Evolutionary conservation across 2,113 vertebrate species (phyloP).

Genomic region (Malurus melanocephalus): DNA sequence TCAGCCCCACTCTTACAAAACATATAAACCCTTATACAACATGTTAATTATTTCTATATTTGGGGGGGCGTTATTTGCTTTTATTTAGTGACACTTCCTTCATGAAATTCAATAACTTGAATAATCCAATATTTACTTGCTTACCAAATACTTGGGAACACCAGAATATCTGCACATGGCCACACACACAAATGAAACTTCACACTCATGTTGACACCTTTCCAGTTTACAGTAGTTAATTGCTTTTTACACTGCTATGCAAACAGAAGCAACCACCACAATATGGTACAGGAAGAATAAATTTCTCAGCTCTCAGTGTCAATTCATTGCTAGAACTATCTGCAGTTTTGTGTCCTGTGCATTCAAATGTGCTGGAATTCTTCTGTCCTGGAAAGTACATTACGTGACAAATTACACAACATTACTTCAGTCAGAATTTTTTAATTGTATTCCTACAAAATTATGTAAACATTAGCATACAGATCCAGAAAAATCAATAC

Average conservation of each 20-base stretch:
- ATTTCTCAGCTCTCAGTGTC: not conserved
- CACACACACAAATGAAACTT: fast-evolving
- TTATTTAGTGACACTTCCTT: not conserved
- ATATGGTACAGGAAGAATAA: not conserved
- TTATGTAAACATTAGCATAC: constrained; percentile 62
- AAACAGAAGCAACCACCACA: not conserved
- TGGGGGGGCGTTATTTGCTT: not conserved
- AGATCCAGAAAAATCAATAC: constrained; percentile 42
- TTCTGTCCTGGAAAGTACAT: not conserved
- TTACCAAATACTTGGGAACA: not conserved
- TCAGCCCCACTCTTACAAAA: not conserved
- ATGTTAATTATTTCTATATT: not conserved
- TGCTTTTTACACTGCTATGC: not conserved
- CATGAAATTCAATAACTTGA: not conserved
- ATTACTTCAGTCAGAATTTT: constrained; percentile 16
- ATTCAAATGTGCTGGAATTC: not conserved
- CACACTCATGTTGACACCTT: not conserved
- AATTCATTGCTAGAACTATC: not conserved
- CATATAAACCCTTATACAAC: not conserved
- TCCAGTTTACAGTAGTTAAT: not conserved
- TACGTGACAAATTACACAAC: not conserved
- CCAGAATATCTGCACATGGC: not conserved
- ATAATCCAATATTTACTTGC: not conserved
- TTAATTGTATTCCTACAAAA: constrained; percentile 66
- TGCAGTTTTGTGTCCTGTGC: not conserved